Conservation (phyloP, 2,113 vertebrate genomes). For the Rhinogobius similis region DNA sequence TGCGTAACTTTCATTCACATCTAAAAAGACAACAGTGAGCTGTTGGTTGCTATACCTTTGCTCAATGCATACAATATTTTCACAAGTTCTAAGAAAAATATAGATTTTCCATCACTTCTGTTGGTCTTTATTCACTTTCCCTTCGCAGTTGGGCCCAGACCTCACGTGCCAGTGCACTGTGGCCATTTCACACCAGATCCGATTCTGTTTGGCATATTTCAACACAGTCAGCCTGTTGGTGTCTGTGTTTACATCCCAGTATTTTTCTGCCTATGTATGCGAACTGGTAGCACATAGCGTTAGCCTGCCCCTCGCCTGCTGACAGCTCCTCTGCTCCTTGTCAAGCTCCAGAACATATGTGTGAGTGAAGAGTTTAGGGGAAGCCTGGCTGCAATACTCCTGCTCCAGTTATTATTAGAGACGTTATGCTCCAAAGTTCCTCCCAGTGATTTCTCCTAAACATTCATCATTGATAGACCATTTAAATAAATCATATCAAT, state of each 20-base stretch:
- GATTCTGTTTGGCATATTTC: slow-evolving; percentile 53
- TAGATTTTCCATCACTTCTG: not conserved
- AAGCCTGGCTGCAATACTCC: slow-evolving; percentile 41
- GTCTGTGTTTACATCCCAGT: slow-evolving; percentile 49
- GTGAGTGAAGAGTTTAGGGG: slow-evolving; percentile 65
- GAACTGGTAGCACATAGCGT: slow-evolving; percentile 22
- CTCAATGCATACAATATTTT: not conserved
- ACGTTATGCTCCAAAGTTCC: slow-evolving; percentile 19
- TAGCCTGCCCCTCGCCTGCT: slow-evolving; percentile 57
- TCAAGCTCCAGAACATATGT: slow-evolving; percentile 66
- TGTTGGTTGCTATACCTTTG: too few species aligned
- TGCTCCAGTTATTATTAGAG: slow-evolving; percentile 30
- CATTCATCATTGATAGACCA: slow-evolving; percentile 38
- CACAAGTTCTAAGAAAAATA: not conserved
- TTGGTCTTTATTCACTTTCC: slow-evolving; percentile 3
- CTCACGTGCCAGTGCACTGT: slow-evolving; percentile 33
- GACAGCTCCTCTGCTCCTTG: slow-evolving; percentile 71
- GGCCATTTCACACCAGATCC: slow-evolving; percentile 38
- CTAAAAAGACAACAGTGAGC: too few species aligned
- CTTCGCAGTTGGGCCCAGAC: slow-evolving; percentile 11
- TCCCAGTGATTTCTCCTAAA: slow-evolving; percentile 28
- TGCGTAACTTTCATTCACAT: too few species aligned
- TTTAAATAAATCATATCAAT: slow-evolving; percentile 48
- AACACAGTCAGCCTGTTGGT: slow-evolving; percentile 30
- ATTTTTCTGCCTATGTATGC: slow-evolving; percentile 30